Percentiles rank a stretch among this genome's conserved stretches.
phyloP scores from a whole-genome alignment of 1,140 invertebrate genomes.

The Carposina sasakii region DNA sequence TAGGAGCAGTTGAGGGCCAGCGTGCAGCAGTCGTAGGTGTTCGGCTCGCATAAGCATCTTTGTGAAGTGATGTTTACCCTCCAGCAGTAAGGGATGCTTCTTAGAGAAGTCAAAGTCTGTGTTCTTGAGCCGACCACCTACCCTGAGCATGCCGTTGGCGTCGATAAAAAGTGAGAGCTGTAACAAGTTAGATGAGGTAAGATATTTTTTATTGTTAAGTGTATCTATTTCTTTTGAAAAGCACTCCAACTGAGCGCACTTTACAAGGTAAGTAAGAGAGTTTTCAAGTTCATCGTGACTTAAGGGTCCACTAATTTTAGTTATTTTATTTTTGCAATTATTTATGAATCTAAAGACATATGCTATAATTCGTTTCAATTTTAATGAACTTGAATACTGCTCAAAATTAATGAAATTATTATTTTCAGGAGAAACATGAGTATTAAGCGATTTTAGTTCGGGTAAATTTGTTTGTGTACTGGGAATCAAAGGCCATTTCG shows the following conservation, averaged over 20 bases:
- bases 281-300: too few species aligned
- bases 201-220: neutral
- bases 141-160: neutral
- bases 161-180: neutral
- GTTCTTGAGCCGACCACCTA: neutral
- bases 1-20: constrained; percentile 8
- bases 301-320: too few species aligned
- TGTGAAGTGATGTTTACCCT: neutral
- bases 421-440: too few species aligned
- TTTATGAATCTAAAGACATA: too few species aligned
- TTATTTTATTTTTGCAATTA: too few species aligned
- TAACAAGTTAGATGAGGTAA: neutral
- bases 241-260: neutral
- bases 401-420: too few species aligned
- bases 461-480: too few species aligned
- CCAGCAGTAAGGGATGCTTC: neutral
- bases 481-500: neutral
- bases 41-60: neutral
- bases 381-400: too few species aligned
- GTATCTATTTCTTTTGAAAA: neutral
- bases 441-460: too few species aligned
- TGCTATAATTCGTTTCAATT: too few species aligned
- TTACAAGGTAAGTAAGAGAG: too few species aligned
- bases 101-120: neutral
- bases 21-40: constrained; percentile 3